A percentile compares a stretch with the other conserved stretches of the same genome.
phyloP scores from a whole-genome alignment of 2,888 invertebrate species.

The Standfussiana lucernea region DNA sequence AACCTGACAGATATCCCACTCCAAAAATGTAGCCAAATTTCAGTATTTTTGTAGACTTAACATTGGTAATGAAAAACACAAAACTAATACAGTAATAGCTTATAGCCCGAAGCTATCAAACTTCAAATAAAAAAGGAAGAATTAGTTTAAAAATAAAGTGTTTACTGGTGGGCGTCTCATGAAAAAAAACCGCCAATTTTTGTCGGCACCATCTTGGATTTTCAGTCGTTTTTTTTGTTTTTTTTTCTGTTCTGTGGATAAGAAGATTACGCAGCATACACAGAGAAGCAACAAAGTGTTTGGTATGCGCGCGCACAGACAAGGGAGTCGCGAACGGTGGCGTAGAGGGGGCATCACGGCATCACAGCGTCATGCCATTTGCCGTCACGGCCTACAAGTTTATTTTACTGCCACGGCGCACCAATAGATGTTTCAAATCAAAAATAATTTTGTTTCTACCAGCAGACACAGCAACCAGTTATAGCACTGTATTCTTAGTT shows the following conservation, averaged over 20 bases:
- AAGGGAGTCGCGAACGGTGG: background rate
- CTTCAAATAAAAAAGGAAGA: background rate
- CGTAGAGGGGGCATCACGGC: background rate
- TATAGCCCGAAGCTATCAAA: background rate
- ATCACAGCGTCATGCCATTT: background rate
- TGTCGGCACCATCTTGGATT: background rate
- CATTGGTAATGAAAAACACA: background rate
- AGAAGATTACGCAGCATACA: background rate
- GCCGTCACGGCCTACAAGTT: background rate
- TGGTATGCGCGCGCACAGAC: background rate
- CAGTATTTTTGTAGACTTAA: background rate
- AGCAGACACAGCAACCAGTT: background rate
- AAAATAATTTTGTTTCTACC: background rate
- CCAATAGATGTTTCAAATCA: too few species aligned
- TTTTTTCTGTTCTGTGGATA: background rate
- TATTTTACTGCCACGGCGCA: background rate
- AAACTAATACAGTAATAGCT: background rate
- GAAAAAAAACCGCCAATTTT: background rate
- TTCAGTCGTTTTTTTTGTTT: background rate
- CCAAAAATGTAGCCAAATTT: background rate
- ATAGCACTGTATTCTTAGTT: background rate
- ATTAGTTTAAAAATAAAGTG: background rate
- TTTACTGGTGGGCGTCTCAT: background rate
- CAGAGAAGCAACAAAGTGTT: background rate
- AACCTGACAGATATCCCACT: background rate